phyloP scores from a whole-genome alignment of 2,797 vertebrate genomes.

The Tiaroga cobitis region DNA sequence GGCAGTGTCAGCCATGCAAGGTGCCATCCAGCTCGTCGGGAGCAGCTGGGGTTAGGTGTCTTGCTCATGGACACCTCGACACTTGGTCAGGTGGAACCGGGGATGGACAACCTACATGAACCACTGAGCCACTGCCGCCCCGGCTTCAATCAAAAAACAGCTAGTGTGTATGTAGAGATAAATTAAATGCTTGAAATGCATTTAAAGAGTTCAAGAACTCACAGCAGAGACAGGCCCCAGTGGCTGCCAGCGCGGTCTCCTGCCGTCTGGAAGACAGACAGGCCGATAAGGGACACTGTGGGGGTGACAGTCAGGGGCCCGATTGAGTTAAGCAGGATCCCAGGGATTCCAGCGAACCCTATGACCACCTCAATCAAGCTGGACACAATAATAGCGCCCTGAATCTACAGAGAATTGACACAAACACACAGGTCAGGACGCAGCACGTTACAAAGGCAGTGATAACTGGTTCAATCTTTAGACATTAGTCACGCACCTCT shows the following conservation, averaged over 20 bases:
- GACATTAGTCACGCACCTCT: constrained; percentile 78
- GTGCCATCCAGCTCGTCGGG: no score
- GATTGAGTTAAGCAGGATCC: constrained; percentile 89
- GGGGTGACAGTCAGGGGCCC: constrained; percentile 94
- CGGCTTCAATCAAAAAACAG: not conserved
- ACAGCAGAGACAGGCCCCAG: constrained; percentile 93
- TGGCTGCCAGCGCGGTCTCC: constrained; percentile 91
- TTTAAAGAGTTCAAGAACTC: constrained; percentile 54
- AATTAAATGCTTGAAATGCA: not conserved
- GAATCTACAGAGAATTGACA: constrained; percentile 78
- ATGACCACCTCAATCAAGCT: constrained; percentile 87
- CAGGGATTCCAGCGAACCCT: constrained; percentile 88
- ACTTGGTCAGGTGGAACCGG: no score
- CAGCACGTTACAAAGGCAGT: not conserved
- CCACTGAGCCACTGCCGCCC: no score
- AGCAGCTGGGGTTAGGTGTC: no score
- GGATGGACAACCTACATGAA: no score
- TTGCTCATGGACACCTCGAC: no score
- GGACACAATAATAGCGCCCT: constrained; percentile 92
- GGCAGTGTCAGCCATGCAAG: no score
- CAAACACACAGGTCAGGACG: not conserved
- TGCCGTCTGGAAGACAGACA: constrained; percentile 91
- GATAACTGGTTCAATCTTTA: not conserved
- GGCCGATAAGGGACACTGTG: constrained; percentile 91
- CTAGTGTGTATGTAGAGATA: not conserved